These are phyloP conservation scores for Bujurquina vittata DNA, from an alignment of 2,113 vertebrate genomes.

Conservation along the genomic window DNA sequence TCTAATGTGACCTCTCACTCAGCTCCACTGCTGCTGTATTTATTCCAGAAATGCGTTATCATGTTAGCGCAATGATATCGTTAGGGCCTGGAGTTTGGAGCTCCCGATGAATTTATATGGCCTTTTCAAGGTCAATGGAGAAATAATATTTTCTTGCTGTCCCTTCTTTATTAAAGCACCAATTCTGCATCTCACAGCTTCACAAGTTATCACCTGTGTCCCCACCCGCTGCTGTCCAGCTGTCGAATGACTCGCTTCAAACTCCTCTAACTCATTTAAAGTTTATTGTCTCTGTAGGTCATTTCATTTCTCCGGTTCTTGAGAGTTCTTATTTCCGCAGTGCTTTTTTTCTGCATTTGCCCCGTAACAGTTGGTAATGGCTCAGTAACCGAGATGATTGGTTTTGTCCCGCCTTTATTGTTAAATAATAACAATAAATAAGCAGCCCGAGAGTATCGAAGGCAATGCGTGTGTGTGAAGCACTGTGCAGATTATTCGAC, in stretches of 20 bases:
- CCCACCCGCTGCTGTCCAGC: conserved; percentile 48
- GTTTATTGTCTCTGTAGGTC: conserved; percentile 60
- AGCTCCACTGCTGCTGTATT: background rate
- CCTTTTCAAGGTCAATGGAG: conserved; percentile 49
- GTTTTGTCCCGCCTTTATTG: conserved; percentile 8
- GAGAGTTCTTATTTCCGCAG: background rate
- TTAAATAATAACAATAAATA: conserved; percentile 39
- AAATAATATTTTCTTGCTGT: conserved; percentile 24
- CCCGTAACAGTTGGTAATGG: conserved; percentile 1
- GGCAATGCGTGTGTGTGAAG: background rate
- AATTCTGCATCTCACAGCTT: conserved; percentile 31
- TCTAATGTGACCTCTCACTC: background rate
- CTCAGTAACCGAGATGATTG: conserved; percentile 3
- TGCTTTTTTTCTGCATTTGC: background rate
- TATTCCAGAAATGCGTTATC: conserved; percentile 40
- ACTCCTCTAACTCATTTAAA: conserved; percentile 52
- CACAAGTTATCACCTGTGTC: conserved; percentile 33
- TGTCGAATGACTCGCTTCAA: conserved; percentile 59
- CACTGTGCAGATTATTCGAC: conserved; percentile 8
- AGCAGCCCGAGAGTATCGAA: conserved; percentile 30
- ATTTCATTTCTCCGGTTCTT: conserved; percentile 42
- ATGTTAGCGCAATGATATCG: conserved; percentile 25
- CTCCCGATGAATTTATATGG: conserved; percentile 8
- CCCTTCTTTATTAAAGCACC: conserved; percentile 57
- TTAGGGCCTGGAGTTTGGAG: conserved; percentile 15